These are phyloP conservation scores for Brachionus rubens DNA, from an alignment of 1,140 invertebrate genomes.

Conservation along the genomic window DNA sequence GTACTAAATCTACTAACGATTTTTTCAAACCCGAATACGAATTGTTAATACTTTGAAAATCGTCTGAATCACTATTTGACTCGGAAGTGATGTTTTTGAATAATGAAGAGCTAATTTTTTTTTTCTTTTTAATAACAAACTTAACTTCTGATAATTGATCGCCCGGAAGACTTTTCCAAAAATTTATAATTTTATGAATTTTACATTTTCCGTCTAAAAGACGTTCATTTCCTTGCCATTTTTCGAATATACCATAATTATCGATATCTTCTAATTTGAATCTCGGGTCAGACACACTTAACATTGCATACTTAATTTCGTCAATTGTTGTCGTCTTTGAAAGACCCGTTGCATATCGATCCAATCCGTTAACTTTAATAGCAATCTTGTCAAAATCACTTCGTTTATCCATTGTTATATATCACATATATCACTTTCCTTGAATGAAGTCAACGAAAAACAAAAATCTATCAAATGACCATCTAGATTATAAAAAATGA, in stretches of 20 bases:
- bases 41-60: too few species aligned
- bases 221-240: constrained; percentile 13
- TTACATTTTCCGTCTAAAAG: neutral
- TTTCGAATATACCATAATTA: constrained; percentile 33
- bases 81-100: too few species aligned
- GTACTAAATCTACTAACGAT: neutral
- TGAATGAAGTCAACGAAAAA: too few species aligned
- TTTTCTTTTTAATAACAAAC: constrained; percentile 42
- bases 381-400: constrained; percentile 23
- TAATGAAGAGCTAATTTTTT: neutral
- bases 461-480: too few species aligned
- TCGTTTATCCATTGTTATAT: neutral
- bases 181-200: constrained; percentile 28
- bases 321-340: constrained; percentile 22
- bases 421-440: too few species aligned
- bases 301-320: constrained; percentile 24
- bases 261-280: neutral
- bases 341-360: constrained; percentile 11
- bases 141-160: constrained; percentile 15
- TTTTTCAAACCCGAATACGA: neutral
- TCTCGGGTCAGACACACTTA: neutral
- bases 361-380: constrained; percentile 27
- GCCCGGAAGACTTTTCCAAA: constrained; percentile 33
- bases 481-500: too few species aligned
- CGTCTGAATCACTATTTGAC: too few species aligned